Evolutionary conservation across 2,113 vertebrate genomes (phyloP).

Genomic region (Otolemur garnettii): DNA sequence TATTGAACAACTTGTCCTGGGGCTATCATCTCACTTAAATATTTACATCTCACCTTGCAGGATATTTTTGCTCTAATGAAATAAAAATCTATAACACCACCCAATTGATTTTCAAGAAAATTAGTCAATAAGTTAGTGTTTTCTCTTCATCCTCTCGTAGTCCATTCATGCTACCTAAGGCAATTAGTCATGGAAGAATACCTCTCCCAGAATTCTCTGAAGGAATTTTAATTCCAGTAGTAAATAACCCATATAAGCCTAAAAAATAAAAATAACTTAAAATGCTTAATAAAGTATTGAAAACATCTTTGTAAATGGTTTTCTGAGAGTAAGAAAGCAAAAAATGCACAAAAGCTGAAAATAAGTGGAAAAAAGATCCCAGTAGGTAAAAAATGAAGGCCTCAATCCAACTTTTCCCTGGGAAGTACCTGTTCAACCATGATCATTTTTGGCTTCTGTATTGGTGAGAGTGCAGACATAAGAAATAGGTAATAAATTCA

Average conservation of each 20-base stretch:
- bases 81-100: background rate
- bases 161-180: background rate
- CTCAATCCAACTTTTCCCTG: background rate
- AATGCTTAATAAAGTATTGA: background rate
- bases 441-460: background rate
- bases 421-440: background rate
- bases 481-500: background rate
- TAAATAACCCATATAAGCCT: background rate
- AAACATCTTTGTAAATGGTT: constrained; percentile 4
- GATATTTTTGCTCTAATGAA: constrained; percentile 28
- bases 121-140: background rate
- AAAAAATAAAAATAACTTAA: constrained; percentile 1
- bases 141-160: background rate
- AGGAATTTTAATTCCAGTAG: background rate
- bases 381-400: background rate
- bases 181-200: background rate
- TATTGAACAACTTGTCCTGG: background rate
- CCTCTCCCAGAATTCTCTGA: background rate
- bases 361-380: background rate
- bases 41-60: background rate
- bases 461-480: background rate
- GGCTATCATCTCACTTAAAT: background rate
- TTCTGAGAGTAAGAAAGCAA: constrained; percentile 36
- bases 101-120: constrained; percentile 12
- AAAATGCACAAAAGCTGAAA: constrained; percentile 34